Percentiles rank a stretch among this genome's conserved stretches.
Evolutionary conservation across 2,113 vertebrate species (phyloP).

Genomic region (Zosterops hypoxanthus): DNA sequence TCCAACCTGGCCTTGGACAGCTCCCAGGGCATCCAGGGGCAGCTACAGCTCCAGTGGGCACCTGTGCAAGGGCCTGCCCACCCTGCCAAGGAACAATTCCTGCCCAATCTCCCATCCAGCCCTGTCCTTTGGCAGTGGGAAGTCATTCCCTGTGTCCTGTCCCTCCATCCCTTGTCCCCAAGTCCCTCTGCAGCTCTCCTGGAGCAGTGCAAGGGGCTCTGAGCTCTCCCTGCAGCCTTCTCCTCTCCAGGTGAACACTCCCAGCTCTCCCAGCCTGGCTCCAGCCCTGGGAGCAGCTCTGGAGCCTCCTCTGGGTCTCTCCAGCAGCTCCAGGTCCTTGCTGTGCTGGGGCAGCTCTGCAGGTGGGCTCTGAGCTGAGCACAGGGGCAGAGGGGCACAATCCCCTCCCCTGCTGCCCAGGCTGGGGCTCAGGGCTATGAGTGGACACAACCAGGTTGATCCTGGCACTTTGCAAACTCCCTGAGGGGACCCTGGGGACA

Average conservation of each 20-base stretch:
- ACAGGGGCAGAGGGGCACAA: background rate
- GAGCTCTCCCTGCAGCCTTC: background rate
- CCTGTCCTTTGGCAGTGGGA: background rate
- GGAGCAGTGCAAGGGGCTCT: fast-evolving
- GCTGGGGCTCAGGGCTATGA: background rate
- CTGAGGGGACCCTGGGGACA: background rate
- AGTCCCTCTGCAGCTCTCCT: background rate
- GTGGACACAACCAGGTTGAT: fast-evolving
- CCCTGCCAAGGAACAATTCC: too few species aligned
- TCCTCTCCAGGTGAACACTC: background rate
- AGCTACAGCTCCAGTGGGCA: too few species aligned
- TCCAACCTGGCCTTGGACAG: background rate
- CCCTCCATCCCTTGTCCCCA: background rate
- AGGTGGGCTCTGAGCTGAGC: background rate
- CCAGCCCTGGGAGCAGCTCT: background rate
- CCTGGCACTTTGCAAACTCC: background rate
- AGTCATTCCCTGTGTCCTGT: background rate
- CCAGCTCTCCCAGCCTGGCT: background rate
- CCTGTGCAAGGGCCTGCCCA: too few species aligned
- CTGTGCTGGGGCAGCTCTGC: background rate
- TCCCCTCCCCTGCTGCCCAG: background rate
- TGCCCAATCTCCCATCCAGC: too few species aligned
- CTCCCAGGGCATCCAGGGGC: background rate
- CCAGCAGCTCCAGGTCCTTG: background rate
- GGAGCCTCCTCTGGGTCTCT: background rate